These are phyloP conservation scores for Andrena chrysosceles DNA, from an alignment of 2,888 invertebrate species.

Conservation along the genomic window DNA sequence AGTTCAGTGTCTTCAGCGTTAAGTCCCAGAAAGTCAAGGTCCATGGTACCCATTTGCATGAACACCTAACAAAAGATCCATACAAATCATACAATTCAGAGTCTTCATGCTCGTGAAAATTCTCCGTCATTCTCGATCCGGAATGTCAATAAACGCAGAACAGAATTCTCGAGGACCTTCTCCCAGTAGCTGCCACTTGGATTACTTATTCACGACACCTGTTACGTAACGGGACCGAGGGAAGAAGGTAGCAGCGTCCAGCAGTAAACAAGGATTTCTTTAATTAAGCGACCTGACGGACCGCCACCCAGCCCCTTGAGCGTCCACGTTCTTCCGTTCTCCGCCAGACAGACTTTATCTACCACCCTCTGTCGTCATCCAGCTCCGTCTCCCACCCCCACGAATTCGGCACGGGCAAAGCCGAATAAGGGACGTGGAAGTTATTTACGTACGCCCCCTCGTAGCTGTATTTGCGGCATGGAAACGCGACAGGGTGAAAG, in stretches of 20 bases:
- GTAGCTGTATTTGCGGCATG: conserved; percentile 57
- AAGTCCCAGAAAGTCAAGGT: too few relatives aligned
- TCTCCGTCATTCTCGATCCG: conserved; percentile 8
- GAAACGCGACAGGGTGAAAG: conserved; percentile 42
- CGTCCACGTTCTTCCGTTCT: conserved; percentile 11
- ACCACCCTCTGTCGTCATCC: conserved; percentile 52
- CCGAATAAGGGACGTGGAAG: conserved; percentile 56
- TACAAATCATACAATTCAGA: too few relatives aligned
- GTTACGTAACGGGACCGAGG: conserved; percentile 57
- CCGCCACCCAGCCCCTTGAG: not conserved
- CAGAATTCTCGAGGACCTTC: conserved; percentile 19
- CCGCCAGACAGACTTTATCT: conserved; percentile 61
- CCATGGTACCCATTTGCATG: too few relatives aligned
- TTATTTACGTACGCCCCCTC: conserved; percentile 63
- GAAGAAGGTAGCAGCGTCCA: conserved; percentile 47
- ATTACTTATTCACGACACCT: conserved; percentile 70
- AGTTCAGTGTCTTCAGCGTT: too few relatives aligned
- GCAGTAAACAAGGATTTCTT: conserved; percentile 71
- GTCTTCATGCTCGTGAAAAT: too few relatives aligned
- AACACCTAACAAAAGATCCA: too few relatives aligned
- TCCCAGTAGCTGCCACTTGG: conserved; percentile 25
- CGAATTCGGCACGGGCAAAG: conserved; percentile 45
- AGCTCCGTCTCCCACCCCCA: conserved; percentile 32
- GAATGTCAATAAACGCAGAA: conserved; percentile 56
- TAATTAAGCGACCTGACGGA: conserved; percentile 65